Evolutionary conservation across 2,797 vertebrate genomes (phyloP).

Genomic region (Bradypodion ventrale): DNA sequence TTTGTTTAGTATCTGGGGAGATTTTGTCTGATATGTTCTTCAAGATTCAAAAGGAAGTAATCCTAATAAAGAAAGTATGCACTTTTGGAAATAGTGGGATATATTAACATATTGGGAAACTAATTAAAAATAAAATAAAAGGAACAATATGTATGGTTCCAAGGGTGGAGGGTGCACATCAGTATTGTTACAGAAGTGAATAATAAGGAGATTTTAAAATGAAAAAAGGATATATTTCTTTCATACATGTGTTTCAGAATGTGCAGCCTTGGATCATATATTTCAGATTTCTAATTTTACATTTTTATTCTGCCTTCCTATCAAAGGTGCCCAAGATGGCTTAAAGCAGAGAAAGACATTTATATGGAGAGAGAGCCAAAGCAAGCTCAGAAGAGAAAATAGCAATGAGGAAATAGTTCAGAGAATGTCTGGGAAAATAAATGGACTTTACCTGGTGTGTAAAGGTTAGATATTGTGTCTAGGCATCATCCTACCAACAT

Average conservation of each 20-base stretch:
- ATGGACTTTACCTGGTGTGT: not conserved
- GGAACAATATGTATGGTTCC: too few relatives aligned
- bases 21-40: too few relatives aligned
- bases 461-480: not conserved
- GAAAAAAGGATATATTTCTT: not conserved
- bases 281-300: not conserved
- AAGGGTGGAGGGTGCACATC: too few relatives aligned
- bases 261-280: not conserved
- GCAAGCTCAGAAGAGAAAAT: not conserved
- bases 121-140: too few relatives aligned
- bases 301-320: not conserved
- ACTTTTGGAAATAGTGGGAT: too few relatives aligned
- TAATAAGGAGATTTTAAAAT: too few relatives aligned
- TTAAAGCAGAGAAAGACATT: not conserved
- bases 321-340: not conserved
- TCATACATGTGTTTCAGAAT: not conserved
- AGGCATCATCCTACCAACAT: not conserved
- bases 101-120: too few relatives aligned
- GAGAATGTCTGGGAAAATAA: not conserved
- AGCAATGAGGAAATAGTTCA: not conserved
- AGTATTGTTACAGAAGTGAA: too few relatives aligned
- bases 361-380: not conserved
- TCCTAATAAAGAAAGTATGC: too few relatives aligned
- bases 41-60: too few relatives aligned
- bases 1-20: too few relatives aligned